Base-by-base conservation (phyloP, 2,113 vertebrate genomes). In the Pholis gunnellus region DNA sequence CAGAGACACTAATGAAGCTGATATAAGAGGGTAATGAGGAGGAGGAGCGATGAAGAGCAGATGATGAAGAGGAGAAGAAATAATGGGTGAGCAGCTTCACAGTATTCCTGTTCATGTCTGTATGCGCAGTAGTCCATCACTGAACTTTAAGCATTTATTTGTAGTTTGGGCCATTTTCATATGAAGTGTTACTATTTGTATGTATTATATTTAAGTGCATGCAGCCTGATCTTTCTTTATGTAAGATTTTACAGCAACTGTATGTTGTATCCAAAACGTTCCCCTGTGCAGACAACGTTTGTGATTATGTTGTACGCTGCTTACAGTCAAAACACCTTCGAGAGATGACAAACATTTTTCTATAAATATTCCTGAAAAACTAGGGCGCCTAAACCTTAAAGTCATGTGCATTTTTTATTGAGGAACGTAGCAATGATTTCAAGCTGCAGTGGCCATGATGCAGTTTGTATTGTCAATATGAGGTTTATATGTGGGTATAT, bases 91-190 rank as follows among this genome's bases (percentile, higher is more conserved):
- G 54, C 54, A 9, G 20, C 48, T 52, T 52, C 7, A 54, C 48
- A 63, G 67, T 69, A 60, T 20, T 75, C 15, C 50, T 66, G 66
- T 54, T 83, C 40, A 34, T 42, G 42, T 78, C 34, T 81, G 38
- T 52, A 65, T 11, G 6, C 5, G 9, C 5, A 27, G n/a, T 25
- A 52, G 66, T 71, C 36, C 11, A 75, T 82, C 50, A 82, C 17
- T 64, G 11, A 81, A 44, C 22, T 54, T 14, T 10, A 66, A 38
- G 42, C 25, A 34, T 50, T n/a, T 1, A 68, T 69, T 52, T 52
- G 38, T 67, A 25, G 25, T 56, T 79, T 18, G 31, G 8, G 20
- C 42, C 20, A 36, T 48, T 46, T 61, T 48, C 6, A 61, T 13
- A 31, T 20, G 2, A 44, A 34, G 38, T 20, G 10, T 17, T 56